phyloP scores from a whole-genome alignment of 1,140 invertebrate species.

The Forficula auricularia region DNA sequence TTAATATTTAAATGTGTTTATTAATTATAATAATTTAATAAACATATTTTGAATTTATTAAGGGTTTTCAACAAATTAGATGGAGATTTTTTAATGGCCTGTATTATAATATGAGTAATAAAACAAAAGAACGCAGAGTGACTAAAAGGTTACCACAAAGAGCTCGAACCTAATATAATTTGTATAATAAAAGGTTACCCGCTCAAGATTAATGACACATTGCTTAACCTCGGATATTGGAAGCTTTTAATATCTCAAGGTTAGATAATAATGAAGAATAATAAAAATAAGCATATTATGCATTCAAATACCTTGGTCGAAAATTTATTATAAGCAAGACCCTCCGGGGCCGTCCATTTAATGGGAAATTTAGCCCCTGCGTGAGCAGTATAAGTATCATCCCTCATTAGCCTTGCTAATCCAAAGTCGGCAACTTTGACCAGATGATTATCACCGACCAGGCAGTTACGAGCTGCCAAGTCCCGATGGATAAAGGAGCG shows the following conservation, averaged over 20 bases:
- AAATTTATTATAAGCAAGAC: conserved; percentile 96
- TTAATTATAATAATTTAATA: too few species aligned
- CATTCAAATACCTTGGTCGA: conserved; percentile 59
- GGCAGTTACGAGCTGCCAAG: conserved; percentile 92
- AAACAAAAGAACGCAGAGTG: too few species aligned
- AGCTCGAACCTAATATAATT: too few species aligned
- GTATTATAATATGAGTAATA: too few species aligned
- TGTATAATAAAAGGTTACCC: too few species aligned
- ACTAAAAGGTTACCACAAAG: too few species aligned
- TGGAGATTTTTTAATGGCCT: too few species aligned
- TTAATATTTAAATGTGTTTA: too few species aligned
- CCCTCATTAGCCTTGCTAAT: conserved; percentile 87
- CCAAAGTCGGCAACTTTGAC: conserved; percentile 95
- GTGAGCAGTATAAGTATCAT: conserved; percentile 95
- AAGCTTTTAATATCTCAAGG: neutral
- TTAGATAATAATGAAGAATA: conserved; percentile 2
- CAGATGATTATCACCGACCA: conserved; percentile 91
- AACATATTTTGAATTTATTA: too few species aligned
- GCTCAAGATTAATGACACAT: neutral
- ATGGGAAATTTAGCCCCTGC: conserved; percentile 98
- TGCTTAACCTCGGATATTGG: neutral
- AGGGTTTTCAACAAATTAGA: too few species aligned
- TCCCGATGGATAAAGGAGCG: conserved; percentile 94
- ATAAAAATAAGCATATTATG: neutral
- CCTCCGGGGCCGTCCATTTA: conserved; percentile 99